Evolutionary conservation across 1,140 invertebrate species (phyloP), one percentile per base, ranked within the genome.

Genomic region (Maconellicoccus hirsutus): DNA sequence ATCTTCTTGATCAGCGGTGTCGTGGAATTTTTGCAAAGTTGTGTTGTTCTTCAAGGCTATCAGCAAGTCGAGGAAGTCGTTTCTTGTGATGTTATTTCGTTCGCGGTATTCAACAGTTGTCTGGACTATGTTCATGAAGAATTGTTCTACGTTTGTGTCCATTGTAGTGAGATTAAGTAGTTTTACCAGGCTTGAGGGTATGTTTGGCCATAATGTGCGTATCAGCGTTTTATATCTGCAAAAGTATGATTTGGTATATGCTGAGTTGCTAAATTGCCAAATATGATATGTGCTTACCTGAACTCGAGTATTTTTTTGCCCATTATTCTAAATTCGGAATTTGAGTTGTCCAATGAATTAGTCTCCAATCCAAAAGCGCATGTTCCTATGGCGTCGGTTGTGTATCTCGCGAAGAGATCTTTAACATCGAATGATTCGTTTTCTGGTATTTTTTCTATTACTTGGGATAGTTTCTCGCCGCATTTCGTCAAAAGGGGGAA

Each of bases 341-440:
- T 76, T 23, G 82, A 80, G 73, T 85, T 77, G 42, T 78, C 76
- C 16, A 86, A 73, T 16, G 81, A 77, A 71, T 84, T 81, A 73
- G 80, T 80, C 69, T 85, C 77, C 14, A 86, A 77, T 2, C 85
- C 86, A 77, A 86, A 86, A 8, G 82, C 84, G 70, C 81, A 83
- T 0, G 80, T 80, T 0, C 81, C 83, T 71, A 85, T 85, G 7
- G 84, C 79, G 73, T 85, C 84, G 10, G 81, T 83, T 0, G 81
- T 80, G 70, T 81, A 85, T 42, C 80, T 79, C 1, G 78, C 79
- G 69, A 82, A 75, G 0, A 83, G 33, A 73, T 81, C 79, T 75
- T 82, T 79, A 22, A 83, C 78, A 74, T 84, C 82, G 23, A 84
- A 77, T 12, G 76, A 75, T 8, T 72, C 38, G 12, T 33, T 33